Evolutionary conservation across 1,140 invertebrate species (phyloP), one percentile per base, ranked within the genome.

Genomic region (Apis cerana): DNA sequence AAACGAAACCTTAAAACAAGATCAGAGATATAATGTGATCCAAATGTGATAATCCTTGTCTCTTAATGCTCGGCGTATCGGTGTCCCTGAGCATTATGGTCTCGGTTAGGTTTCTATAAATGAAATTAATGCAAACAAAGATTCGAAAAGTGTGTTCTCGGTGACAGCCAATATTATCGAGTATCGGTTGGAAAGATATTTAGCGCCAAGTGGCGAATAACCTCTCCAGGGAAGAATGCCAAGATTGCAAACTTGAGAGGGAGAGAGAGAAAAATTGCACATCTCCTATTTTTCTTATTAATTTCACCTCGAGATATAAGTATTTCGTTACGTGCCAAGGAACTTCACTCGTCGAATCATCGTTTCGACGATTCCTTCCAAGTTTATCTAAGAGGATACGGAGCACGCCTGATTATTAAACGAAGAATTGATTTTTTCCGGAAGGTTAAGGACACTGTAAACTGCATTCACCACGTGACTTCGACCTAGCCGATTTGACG

Each of bases 401-500:
- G 54, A 21, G 61, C 33, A 70, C 65, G 65, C 21, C 9, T 50
- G 71, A 33, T 43, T 54, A 58, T 61, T 75, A 75, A 19, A 33
- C 17, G 64, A 88, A 80, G 82, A 90, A 84, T 91, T 90, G 90
- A 91, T 91, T 91, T 91, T 33, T 85, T 43, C 81, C 70, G 70
- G 65, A 86, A 90, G 91, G 90, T 91, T 91, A 90, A 91, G 90
- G 89, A 89, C 88, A 91, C 75, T 56, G 79, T 71, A 65, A 84
- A 80, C 59, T 78, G 50, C 75, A 85, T 62, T 27, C 64, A 69
- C 58, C 82, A 89, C 82, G 87, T 89, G 87, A 89, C 85, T 80
- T 77, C 10, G 21, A 79, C 48, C 50, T 79, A 56, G 50, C 33
- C 58, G 48, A 21, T 17, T 52, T 23, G 33, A 65, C 67, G 59